Evolutionary conservation across 1,140 invertebrate species (phyloP), one percentile per base, ranked within the genome.

Genomic region (Agrypnia vestita): DNA sequence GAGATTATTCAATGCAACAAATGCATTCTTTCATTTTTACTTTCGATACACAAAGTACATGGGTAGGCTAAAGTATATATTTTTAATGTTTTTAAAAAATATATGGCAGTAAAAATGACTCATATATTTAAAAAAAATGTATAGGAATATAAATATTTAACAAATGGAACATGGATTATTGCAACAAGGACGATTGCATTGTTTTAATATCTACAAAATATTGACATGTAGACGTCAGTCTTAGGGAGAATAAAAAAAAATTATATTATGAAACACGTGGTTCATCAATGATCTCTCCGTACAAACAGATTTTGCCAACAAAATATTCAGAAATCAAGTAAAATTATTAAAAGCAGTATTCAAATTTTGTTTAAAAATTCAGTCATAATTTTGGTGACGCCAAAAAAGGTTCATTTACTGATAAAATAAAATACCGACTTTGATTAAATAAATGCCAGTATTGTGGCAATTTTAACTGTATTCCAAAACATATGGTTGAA

Each of bases 71-170:
- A 35, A 35, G 25, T 35, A 35, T 59, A 56, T 59, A 19, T 59
- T 59, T 59, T 59, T 59, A 19, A 15, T 59, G 17, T 17, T 59
- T 13, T 53, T 59, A 19, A 19, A 19, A 59, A 59, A 9, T 59
- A 59, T 59, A 59, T 59, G 55, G 55, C 55, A 59, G 55, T 59
- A 59, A 59, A 59, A 59, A 59, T 59, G 55, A 59, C 55, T 59
- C 15, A 59, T 19, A 59, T 59, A 59, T 15, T 56, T 19, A 17
- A 17, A 19, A 19, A 59, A 59, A 59, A 59, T 21, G 17, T 21
- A 21, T 21, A 59, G 55, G 55, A 59, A 59, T 59, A 59, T 21
- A 21, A 19, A 59, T 19, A 59, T 59, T 15, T 15, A 59, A 59
- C 15, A 11, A 56, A 56, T 59, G 55, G n/a, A 59, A 59, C 11